Percentiles rank a stretch among this genome's conserved stretches.
Conservation (phyloP, 1,140 invertebrate genomes). For the Lasioglossum albipes region DNA sequence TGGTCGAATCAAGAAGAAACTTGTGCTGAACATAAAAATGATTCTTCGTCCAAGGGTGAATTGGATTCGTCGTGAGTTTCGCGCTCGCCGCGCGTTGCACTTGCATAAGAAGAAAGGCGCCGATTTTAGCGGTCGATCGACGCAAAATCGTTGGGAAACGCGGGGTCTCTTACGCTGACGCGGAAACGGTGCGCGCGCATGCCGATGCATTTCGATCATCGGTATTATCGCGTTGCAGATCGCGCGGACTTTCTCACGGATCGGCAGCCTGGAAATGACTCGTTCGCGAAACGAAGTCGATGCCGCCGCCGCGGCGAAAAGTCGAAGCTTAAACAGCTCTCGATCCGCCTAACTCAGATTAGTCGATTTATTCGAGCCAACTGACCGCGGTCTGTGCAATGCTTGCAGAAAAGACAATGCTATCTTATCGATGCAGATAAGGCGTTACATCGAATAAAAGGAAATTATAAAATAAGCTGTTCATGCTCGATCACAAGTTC, state of each 20-base stretch:
- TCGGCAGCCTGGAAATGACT: conserved; percentile 28
- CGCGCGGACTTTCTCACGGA: conserved; percentile 38
- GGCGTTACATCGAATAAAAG: too few species aligned
- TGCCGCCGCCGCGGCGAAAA: neutral
- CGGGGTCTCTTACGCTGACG: conserved; percentile 31
- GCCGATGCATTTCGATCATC: conserved; percentile 42
- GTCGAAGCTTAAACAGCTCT: too few species aligned
- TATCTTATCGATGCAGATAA: too few species aligned
- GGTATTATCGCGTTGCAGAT: conserved; percentile 32
- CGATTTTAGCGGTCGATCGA: conserved; percentile 16
- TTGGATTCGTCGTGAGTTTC: too few species aligned
- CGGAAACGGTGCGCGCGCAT: conserved; percentile 38
- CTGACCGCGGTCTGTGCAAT: too few species aligned
- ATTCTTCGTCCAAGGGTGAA: too few species aligned
- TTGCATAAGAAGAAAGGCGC: neutral
- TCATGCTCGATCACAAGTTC: too few species aligned
- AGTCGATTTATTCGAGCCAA: too few species aligned
- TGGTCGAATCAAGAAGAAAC: too few species aligned
- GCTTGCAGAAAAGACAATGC: too few species aligned
- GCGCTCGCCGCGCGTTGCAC: neutral
- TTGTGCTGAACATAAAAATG: too few species aligned
- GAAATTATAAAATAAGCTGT: too few species aligned
- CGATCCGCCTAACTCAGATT: neutral
- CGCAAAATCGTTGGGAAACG: neutral
- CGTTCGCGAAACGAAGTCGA: conserved; percentile 31